Base-by-base conservation (phyloP, 2,888 invertebrate species). In the Phytoseiulus persimilis region DNA sequence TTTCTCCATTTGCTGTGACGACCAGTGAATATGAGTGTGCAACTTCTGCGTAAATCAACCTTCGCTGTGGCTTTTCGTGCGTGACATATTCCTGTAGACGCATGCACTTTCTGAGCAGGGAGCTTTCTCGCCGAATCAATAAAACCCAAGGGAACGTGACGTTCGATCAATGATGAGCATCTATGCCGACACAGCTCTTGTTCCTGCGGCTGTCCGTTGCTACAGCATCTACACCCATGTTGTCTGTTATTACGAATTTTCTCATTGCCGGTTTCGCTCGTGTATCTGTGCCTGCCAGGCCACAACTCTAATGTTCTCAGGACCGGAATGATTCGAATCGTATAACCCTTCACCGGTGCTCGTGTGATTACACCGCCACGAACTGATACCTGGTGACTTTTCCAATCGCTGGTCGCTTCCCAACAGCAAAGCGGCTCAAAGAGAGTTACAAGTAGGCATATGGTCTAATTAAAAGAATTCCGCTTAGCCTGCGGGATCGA, bases 111-210 rank as follows among this genome's bases (percentile, higher is more conserved):
- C 65, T 65, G 65, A 65, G 65, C 65, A 65, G 65, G 28, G 65
- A 65, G 65, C 65, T 65, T 65, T 23, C 65, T 28, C 23, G 28
- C 65, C 65, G 65, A 65, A 65, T 65, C 65, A 65, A 65, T 65
- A 65, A 65, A 65, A 28, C 23, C 65, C 65, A 28, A 65, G 28
- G 65, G 28, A 65, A 65, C 65, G 65, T 65, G 65, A 65, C 65
- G 65, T 65, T 65, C 65, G 65, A 65, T 65, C 65, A 65, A 65
- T 65, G 65, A 65, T 65, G 65, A 65, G 65, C 65, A n/a, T 65
- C 65, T 28, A 65, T 65, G 65, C 65, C n/a, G 65, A 9, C 39
- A 9, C 39, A 9, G 39, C 39, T 65, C 65, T 18, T 65, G 65
- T 65, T 28, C 65, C 23, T 65, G 65, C 65, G 5, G 65, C 65